Base-by-base conservation (phyloP, 2,797 vertebrate genomes). In the Setipinna tenuifilis region DNA sequence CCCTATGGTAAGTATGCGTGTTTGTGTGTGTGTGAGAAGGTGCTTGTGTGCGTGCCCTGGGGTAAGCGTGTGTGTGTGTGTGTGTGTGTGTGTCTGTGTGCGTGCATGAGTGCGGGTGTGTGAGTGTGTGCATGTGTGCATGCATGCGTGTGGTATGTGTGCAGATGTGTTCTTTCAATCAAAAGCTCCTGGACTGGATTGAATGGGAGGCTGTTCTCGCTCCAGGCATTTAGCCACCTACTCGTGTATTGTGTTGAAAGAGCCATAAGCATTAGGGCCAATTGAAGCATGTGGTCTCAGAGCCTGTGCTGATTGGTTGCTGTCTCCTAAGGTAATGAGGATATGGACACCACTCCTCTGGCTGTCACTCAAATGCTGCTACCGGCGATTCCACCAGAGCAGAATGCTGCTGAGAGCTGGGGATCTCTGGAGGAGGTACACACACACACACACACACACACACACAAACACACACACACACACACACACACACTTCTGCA, bases 361-460 rank as follows among this genome's bases (percentile, higher is more conserved):
- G 92, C 91, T 93, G 84, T 87, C 58, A 87, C 84, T 87, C 97
- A 97, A 91, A 89, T 92, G 17, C 95, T 94, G 81, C 92, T 96
- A 68, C 97, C 97, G 2, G 92, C 97, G 92, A 99, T 99, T 92
- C 97, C 98, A 87, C 92, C 90, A 81, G 96, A 98, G 91, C 95
- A 98, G 93, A 97, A 96, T 25, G 98, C 98, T 25, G 95, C 96
- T 0, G 98, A 99, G 92, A 99, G 98, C 81, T 99, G 98, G 98
- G 97, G 97, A 86, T 93, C 87, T 78, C 93, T 99, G 88, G 97
- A 98, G 93, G 96, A 95, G 96, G 98, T 98, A 93, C 28, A 41
- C 57, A 19, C 19, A 82, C 14, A n/a, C 68, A 25, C 21, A 81
- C 35, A 25, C 14, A 62, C 41, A 57, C 10, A 75, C 81, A 61